phyloP scores from a whole-genome alignment of 2,113 vertebrate species.

The Deroptyus accipitrinus region DNA sequence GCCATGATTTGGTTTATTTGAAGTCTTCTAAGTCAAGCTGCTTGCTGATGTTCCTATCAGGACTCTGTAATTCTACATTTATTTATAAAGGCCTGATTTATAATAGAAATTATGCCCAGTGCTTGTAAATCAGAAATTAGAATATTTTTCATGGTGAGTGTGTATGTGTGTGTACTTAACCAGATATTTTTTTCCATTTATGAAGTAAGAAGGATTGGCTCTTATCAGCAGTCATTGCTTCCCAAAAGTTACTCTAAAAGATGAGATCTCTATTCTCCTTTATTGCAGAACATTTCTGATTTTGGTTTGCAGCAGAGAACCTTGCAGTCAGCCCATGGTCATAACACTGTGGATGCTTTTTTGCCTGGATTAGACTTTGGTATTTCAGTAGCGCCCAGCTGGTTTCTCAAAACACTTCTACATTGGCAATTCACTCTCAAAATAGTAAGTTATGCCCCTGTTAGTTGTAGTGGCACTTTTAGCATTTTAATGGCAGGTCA shows the following conservation, averaged over 20 bases:
- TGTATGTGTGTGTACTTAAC: not conserved
- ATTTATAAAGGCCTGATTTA: not conserved
- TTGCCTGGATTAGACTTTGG: not conserved
- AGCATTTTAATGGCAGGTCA: not conserved
- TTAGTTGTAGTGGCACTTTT: not conserved
- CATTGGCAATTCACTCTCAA: not conserved
- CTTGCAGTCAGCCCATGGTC: not conserved
- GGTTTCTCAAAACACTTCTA: not conserved
- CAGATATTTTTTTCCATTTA: not conserved
- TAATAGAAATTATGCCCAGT: conserved; percentile 3
- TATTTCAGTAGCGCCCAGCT: not conserved
- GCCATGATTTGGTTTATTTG: conserved; percentile 27
- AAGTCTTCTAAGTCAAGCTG: conserved; percentile 1
- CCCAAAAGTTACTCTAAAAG: not conserved
- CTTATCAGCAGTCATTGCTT: not conserved
- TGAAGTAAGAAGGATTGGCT: not conserved
- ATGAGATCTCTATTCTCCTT: not conserved
- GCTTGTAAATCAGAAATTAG: conserved; percentile 8
- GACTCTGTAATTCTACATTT: conserved; percentile 16
- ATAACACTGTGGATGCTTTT: not conserved
- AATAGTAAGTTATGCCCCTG: not conserved
- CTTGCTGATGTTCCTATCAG: conserved; percentile 6
- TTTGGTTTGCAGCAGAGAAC: not conserved
- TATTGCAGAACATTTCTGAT: not conserved
- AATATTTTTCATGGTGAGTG: not conserved